Conservation (phyloP, 2,797 vertebrate species). For the Mus minutoides region DNA sequence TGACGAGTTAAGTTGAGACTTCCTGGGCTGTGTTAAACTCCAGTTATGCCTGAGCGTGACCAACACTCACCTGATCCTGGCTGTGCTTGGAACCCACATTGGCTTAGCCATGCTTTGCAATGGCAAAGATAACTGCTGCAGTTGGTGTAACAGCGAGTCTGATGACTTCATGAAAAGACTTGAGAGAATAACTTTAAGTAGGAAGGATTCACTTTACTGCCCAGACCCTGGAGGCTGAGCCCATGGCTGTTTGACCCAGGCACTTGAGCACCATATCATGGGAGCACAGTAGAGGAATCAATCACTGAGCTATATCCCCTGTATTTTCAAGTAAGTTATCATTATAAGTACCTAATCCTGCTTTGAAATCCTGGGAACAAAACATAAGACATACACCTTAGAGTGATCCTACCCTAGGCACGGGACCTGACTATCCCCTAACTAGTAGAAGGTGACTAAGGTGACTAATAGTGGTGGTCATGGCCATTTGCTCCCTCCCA, state of each 20-base stretch:
- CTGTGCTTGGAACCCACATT: background rate
- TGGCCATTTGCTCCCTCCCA: background rate
- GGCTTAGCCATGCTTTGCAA: background rate
- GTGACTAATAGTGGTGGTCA: background rate
- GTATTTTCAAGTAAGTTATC: background rate
- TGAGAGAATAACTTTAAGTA: background rate
- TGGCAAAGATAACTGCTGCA: background rate
- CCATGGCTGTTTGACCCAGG: background rate
- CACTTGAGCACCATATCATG: background rate
- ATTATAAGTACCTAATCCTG: background rate
- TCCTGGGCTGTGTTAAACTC: background rate
- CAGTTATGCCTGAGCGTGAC: background rate
- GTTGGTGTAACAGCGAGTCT: background rate
- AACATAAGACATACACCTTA: background rate
- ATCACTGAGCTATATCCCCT: background rate
- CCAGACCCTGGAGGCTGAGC: no score
- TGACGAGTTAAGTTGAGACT: background rate
- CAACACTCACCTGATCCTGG: background rate
- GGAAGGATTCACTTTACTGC: background rate
- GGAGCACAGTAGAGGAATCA: background rate
- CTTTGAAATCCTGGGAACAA: slow-evolving; percentile 32
- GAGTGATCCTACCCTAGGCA: background rate
- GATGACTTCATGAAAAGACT: background rate
- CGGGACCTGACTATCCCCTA: background rate
- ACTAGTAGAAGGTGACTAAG: background rate